Evolutionary conservation across 37 sponge, comb jelly and placozoan genomes (phyloP).

Genomic region (Cladorhizidae sp.): DNA sequence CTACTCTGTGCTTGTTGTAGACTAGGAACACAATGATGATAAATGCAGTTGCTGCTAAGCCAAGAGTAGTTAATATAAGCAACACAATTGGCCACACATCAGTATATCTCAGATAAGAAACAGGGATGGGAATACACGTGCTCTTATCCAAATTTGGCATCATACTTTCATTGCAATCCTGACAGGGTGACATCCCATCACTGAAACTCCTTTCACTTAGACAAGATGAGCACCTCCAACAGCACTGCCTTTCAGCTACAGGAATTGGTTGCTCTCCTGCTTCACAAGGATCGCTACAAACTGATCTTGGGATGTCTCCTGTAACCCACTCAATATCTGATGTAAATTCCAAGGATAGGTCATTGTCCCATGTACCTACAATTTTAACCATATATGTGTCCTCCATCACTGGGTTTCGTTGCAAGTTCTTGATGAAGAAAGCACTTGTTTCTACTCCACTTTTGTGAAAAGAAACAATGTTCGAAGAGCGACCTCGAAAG

Average conservation of each 20-base stretch:
- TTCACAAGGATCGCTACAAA: constrained; percentile 44
- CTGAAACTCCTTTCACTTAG: constrained; percentile 25
- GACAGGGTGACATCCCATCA: constrained; percentile 37
- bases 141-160: constrained; percentile 43
- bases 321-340: constrained; percentile 43
- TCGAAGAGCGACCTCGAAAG: constrained; percentile 12
- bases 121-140: constrained; percentile 38
- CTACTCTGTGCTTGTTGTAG: constrained; percentile 28
- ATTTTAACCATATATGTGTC: not conserved
- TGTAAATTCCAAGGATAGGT: constrained; percentile 19
- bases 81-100: constrained; percentile 37
- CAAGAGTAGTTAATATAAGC: constrained; percentile 38
- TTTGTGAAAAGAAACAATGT: constrained; percentile 42
- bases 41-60: constrained; percentile 23
- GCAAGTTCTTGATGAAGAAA: constrained; percentile 55
- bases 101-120: constrained; percentile 20
- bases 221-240: constrained; percentile 74
- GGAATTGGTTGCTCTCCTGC: constrained; percentile 37
- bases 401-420: not conserved
- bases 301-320: constrained; percentile 7
- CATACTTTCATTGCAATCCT: constrained; percentile 37
- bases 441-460: constrained; percentile 36
- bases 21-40: constrained; percentile 45
- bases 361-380: constrained; percentile 27
- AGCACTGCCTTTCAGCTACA: constrained; percentile 29